Conservation (phyloP, 2,797 vertebrate species). For the Pangasius macronema region DNA sequence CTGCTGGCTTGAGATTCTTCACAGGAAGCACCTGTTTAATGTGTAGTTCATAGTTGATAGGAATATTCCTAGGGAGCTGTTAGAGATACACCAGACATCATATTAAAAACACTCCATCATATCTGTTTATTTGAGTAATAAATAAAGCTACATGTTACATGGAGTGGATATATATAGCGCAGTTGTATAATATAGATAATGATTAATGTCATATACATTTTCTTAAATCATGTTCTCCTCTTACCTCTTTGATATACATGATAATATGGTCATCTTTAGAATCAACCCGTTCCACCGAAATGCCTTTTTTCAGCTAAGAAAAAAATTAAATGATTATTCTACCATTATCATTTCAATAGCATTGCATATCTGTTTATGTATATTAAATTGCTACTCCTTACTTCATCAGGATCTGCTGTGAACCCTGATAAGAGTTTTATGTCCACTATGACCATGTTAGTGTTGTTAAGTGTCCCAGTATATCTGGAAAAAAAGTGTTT, state of each 20-base stretch:
- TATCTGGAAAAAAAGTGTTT: slow-evolving; percentile 33
- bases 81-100: neutral
- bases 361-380: neutral
- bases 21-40: slow-evolving; percentile 11
- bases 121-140: neutral
- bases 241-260: slow-evolving; percentile 16
- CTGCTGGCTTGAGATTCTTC: neutral
- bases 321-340: neutral
- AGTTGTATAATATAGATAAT: neutral
- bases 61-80: neutral
- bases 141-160: neutral
- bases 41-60: neutral
- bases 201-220: neutral
- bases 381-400: neutral
- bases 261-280: slow-evolving; percentile 21
- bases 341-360: neutral
- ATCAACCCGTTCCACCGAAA: neutral
- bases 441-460: slow-evolving; percentile 56
- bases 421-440: slow-evolving; percentile 56
- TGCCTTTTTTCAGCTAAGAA: neutral
- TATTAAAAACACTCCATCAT: neutral
- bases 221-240: neutral
- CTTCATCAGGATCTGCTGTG: slow-evolving; percentile 42
- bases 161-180: no score
- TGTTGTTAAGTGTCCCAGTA: slow-evolving; percentile 19